These are phyloP conservation scores for Pangasius larnaudii DNA, from an alignment of 2,797 vertebrate species.

Conservation along the genomic window DNA sequence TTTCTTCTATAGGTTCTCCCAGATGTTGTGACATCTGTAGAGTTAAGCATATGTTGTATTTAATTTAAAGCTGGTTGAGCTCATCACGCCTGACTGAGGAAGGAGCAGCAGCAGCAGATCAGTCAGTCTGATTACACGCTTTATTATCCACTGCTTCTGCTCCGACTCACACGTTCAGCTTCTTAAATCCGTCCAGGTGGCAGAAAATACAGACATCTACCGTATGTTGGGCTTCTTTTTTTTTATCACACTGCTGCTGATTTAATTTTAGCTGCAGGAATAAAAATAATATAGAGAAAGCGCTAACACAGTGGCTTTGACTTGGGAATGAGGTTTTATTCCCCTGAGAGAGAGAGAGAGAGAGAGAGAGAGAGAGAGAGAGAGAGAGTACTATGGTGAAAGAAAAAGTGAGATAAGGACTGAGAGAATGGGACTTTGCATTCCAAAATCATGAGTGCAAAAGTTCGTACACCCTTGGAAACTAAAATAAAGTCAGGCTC, in stretches of 20 bases:
- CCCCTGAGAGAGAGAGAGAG: background rate
- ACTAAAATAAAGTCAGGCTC: background rate
- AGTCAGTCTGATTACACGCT: background rate
- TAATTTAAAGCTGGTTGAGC: background rate
- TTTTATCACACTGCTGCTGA: background rate
- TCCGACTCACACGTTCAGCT: background rate
- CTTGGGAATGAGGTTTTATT: background rate
- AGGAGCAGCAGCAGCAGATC: background rate
- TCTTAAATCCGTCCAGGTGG: background rate
- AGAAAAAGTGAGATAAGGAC: background rate
- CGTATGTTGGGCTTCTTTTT: background rate
- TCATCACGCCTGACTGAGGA: background rate
- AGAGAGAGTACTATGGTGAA: background rate
- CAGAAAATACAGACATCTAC: slow-evolving; percentile 9
- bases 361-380: background rate
- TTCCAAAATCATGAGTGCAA: background rate
- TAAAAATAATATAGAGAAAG: slow-evolving; percentile 6
- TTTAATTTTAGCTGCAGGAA: background rate
- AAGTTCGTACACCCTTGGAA: background rate
- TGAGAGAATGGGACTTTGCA: no score
- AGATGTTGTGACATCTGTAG: slow-evolving; percentile 6
- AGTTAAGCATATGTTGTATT: background rate
- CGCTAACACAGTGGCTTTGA: background rate
- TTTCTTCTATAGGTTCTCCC: background rate
- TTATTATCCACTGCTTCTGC: background rate